These are phyloP conservation scores for Conomelus anceps DNA, from an alignment of 2,888 invertebrate genomes.

Conservation along the genomic window DNA sequence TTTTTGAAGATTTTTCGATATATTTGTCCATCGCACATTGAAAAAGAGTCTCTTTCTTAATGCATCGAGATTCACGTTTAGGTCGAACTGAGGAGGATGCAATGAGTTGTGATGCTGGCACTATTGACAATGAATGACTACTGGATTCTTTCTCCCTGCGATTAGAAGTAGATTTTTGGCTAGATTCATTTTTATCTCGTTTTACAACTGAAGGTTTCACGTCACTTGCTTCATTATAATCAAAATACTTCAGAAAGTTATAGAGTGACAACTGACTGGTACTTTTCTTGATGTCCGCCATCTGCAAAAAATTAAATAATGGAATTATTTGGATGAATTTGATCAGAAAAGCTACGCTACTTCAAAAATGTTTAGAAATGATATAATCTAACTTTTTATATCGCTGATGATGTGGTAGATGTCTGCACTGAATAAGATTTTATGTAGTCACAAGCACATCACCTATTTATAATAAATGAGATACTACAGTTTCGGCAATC, in stretches of 20 bases:
- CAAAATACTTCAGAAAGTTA: slow-evolving; percentile 27
- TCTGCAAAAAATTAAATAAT: slow-evolving; percentile 21
- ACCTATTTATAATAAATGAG: too few species aligned
- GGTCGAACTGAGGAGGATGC: slow-evolving; percentile 12
- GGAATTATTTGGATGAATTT: neutral
- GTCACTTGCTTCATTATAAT: slow-evolving; percentile 22
- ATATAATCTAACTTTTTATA: neutral
- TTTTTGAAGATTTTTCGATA: slow-evolving; percentile 41
- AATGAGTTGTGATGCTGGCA: slow-evolving; percentile 30
- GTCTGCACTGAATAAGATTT: too few species aligned
- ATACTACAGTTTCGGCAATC: too few species aligned
- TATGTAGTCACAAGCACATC: too few species aligned
- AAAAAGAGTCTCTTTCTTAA: slow-evolving; percentile 45
- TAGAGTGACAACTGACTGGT: slow-evolving; percentile 24
- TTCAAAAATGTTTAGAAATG: neutral
- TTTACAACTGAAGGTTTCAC: neutral
- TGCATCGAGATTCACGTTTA: slow-evolving; percentile 40
- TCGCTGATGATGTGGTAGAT: too few species aligned
- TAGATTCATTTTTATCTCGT: neutral
- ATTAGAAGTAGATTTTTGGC: neutral
- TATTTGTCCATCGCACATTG: slow-evolving; percentile 48
- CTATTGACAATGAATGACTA: slow-evolving; percentile 17
- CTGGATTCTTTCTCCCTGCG: neutral
- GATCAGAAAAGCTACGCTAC: neutral
- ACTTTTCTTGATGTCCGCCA: slow-evolving; percentile 27